Base-by-base conservation (phyloP, 37 sponge, comb jelly and placozoan species). In the Ephydatia muelleri region DNA sequence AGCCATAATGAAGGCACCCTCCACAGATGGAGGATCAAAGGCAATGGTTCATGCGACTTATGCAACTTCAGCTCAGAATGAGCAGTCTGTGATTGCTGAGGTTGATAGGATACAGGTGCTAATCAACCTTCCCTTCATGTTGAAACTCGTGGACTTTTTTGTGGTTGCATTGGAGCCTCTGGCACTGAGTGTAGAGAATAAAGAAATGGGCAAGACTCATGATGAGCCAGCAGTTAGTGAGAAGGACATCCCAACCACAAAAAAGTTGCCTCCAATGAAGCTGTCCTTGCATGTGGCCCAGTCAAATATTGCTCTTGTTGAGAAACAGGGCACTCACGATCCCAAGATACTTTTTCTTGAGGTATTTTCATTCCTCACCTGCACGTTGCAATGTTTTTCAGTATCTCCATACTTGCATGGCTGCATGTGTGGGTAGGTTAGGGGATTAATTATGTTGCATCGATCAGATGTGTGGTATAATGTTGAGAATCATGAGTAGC, bases 241-340 rank as follows among this genome's bases (percentile, higher is more conserved):
- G 16, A 11, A 14, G 1, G 57, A 57, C 9, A 11, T 57, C 57
- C 1, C 57, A 57, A 4, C 57, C 16, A 21, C n/a, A n/a, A n/a
- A n/a, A n/a, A n/a, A n/a, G n/a, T n/a, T 1, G 57, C 57, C 1
- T 14, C 57, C 9, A 57, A 73, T 83, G 73, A 57, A 25, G 16
- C 12, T 83, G 21, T 33, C 36, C 2, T 78, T 40, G 3, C 21
- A 3, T 0, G 70, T 87, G 26, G 31, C 32, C 0, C 40, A 39
- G 47, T 88, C 91, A 30, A n/a, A 38, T 0, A 80, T 91, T 19
- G 88, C 91, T 35, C 76, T 91, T 38, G 65, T 91, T 49, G 88
- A 85, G 47, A 28, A 47, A 28, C 88, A 12, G 49, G n/a, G 39
- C 33, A 25, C 29, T 48, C 13, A 28, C 4, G 72, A 85, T 49